Evolutionary conservation across 2,888 invertebrate species (phyloP).

Genomic region (Pardosa pseudoannulata): DNA sequence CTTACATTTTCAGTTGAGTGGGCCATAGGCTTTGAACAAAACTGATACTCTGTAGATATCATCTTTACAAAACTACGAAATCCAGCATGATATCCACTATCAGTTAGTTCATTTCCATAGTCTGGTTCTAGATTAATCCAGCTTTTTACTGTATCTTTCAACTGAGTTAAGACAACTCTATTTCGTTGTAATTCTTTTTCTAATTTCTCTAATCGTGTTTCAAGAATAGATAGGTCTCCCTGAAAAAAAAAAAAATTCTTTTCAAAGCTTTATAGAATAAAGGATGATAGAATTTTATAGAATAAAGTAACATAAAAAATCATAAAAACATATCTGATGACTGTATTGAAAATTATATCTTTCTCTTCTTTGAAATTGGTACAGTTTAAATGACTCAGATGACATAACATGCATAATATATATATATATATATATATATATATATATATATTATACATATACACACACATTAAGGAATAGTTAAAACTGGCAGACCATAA

Average conservation of each 20-base stretch:
- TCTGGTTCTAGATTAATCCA: constrained; percentile 51
- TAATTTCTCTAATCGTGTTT: constrained; percentile 61
- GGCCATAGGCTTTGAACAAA: constrained; percentile 41
- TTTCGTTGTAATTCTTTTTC: constrained; percentile 69
- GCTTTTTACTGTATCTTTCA: constrained; percentile 65
- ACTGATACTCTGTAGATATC: constrained; percentile 49
- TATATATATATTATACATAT: too few relatives aligned
- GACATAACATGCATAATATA: too few relatives aligned
- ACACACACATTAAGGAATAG: too few relatives aligned
- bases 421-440: too few relatives aligned
- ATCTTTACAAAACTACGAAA: constrained; percentile 52
- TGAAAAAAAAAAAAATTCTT: constrained; percentile 32
- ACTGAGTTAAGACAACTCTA: constrained; percentile 61
- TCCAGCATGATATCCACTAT: constrained; percentile 26
- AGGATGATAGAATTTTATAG: background rate
- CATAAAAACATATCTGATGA: too few relatives aligned
- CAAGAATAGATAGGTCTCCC: constrained; percentile 64
- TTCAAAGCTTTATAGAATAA: background rate
- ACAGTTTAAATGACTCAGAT: too few relatives aligned
- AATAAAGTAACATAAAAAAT: background rate
- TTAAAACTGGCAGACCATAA: too few relatives aligned
- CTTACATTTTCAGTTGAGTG: constrained; percentile 61
- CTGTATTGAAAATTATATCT: too few relatives aligned
- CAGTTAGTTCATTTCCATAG: background rate
- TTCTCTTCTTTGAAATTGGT: too few relatives aligned